Percentiles rank a stretch among this genome's conserved stretches.
phyloP scores from a whole-genome alignment of 2,113 vertebrate genomes.

The Thamnophis sirtalis region DNA sequence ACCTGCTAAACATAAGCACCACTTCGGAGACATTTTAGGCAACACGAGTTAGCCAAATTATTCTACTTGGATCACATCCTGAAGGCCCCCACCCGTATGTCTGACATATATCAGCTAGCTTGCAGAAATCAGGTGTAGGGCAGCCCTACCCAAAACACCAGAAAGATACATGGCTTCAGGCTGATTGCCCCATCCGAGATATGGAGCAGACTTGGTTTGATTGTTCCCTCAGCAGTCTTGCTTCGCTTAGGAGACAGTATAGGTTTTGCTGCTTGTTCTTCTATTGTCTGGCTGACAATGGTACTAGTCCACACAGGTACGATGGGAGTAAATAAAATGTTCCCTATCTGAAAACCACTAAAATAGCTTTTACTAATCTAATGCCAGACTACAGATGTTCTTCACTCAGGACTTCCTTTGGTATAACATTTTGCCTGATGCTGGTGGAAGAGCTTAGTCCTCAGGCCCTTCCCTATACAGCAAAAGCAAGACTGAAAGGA shows the following conservation, averaged over 20 bases:
- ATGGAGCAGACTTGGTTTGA: background rate
- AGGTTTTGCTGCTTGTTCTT: background rate
- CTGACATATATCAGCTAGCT: background rate
- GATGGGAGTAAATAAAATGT: background rate
- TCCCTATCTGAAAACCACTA: background rate
- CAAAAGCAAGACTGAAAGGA: background rate
- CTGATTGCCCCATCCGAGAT: background rate
- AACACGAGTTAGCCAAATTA: background rate
- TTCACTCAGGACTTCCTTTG: background rate
- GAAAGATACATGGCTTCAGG: background rate
- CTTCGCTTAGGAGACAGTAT: background rate
- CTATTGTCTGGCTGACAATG: background rate
- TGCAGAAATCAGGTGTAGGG: background rate
- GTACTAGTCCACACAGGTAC: background rate
- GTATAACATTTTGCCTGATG: background rate
- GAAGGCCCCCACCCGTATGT: background rate
- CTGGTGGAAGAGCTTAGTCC: background rate
- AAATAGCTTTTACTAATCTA: background rate
- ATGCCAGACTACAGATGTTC: background rate
- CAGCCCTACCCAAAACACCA: background rate
- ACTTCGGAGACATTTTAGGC: background rate
- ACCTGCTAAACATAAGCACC: background rate
- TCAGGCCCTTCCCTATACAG: background rate
- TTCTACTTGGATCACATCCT: background rate
- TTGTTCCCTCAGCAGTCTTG: background rate